These are phyloP conservation scores for Echinometra lucunter DNA, from an alignment of 53 echinoderm and acorn worm species.

Conservation along the genomic window DNA sequence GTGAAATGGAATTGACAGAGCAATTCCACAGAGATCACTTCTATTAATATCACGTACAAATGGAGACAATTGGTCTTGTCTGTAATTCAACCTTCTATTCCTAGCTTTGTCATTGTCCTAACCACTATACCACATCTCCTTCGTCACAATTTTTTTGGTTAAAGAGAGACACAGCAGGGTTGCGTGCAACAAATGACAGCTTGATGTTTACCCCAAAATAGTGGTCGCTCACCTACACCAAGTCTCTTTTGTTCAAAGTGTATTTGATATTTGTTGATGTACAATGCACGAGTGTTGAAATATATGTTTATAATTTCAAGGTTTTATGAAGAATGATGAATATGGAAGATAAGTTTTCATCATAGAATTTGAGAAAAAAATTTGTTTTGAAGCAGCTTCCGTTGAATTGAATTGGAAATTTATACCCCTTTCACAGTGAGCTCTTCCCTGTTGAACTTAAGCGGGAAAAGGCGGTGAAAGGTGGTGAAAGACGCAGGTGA, in stretches of 20 bases:
- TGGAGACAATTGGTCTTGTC: constrained; percentile 32
- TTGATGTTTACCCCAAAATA: not conserved
- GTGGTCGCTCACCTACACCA: not conserved
- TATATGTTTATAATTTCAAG: too few relatives aligned
- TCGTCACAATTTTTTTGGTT: not conserved
- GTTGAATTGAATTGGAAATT: not conserved
- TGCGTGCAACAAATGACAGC: constrained; percentile 28
- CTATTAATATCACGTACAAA: not conserved
- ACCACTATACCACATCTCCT: constrained; percentile 4
- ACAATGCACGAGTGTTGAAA: not conserved
- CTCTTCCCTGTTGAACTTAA: too few relatives aligned
- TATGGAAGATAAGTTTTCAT: too few relatives aligned
- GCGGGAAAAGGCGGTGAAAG: too few relatives aligned
- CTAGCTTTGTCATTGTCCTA: not conserved
- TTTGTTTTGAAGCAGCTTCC: not conserved
- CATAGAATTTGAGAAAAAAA: too few relatives aligned
- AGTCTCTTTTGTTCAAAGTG: not conserved
- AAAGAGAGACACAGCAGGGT: not conserved
- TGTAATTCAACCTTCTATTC: not conserved
- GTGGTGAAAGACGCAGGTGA: too few relatives aligned
- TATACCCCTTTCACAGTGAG: too few relatives aligned
- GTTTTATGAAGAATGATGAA: too few relatives aligned
- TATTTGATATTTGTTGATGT: not conserved
- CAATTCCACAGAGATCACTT: constrained; percentile 7
- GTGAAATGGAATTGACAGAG: not conserved